These are phyloP conservation scores for Drosophila conformis DNA, from an alignment of 2,888 invertebrate genomes.

Conservation along the genomic window DNA sequence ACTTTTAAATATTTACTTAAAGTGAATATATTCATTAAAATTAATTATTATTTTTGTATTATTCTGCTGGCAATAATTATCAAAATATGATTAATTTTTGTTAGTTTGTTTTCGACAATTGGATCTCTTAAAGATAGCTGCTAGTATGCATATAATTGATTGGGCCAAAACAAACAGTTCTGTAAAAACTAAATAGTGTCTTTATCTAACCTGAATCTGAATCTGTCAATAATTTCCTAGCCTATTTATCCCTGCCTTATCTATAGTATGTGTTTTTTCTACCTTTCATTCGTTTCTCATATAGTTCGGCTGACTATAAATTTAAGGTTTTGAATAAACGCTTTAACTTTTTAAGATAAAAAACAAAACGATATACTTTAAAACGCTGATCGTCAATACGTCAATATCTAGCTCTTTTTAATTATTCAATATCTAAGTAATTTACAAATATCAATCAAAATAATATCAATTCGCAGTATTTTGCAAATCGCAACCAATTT, in stretches of 20 bases:
- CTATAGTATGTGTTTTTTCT: background rate
- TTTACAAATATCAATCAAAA: background rate
- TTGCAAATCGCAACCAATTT: slow-evolving; percentile 1
- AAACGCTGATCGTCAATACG: background rate
- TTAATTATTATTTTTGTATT: no score
- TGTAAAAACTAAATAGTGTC: no score
- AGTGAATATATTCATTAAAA: no score
- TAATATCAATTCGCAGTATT: background rate
- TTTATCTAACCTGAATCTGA: background rate
- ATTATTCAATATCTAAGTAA: background rate
- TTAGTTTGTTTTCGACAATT: no score
- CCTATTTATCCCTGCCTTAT: background rate
- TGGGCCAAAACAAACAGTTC: no score
- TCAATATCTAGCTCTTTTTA: background rate
- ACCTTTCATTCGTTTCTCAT: background rate
- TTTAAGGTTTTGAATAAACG: no score
- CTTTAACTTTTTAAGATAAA: background rate
- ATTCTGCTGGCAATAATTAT: no score
- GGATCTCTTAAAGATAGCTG: no score
- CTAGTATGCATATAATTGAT: no score
- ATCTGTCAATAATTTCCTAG: background rate
- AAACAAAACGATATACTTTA: background rate
- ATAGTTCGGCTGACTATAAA: no score
- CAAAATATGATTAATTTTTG: no score
- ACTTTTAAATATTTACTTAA: no score